These are phyloP conservation scores for Drosophila sturtevanti DNA, from an alignment of 1,140 invertebrate genomes.

Conservation along the genomic window DNA sequence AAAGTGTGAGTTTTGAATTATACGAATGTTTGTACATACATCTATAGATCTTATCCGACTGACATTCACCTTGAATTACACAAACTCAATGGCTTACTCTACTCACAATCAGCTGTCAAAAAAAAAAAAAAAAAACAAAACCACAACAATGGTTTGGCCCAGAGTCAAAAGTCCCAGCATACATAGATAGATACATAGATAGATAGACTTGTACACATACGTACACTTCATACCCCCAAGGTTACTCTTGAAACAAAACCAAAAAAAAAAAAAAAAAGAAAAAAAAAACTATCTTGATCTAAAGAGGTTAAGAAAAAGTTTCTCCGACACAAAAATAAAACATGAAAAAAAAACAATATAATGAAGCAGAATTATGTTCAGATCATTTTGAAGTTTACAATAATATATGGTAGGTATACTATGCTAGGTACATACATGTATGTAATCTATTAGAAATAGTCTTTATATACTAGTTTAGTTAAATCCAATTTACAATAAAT, in stretches of 20 bases:
- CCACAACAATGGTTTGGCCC: constrained; percentile 45
- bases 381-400: too few relatives aligned
- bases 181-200: neutral
- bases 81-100: constrained; percentile 6
- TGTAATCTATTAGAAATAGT: too few relatives aligned
- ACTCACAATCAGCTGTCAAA: constrained; percentile 32
- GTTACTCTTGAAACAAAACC: constrained; percentile 10
- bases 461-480: too few relatives aligned
- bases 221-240: constrained; percentile 30
- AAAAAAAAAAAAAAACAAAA: neutral
- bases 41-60: neutral
- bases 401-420: too few relatives aligned
- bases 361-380: too few relatives aligned
- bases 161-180: constrained; percentile 12
- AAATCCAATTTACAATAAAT: too few relatives aligned
- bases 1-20: neutral
- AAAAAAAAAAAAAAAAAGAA: too few relatives aligned
- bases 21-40: too few relatives aligned
- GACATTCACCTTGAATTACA: constrained; percentile 8
- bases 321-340: neutral
- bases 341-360: constrained; percentile 2
- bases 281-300: constrained; percentile 2
- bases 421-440: too few relatives aligned
- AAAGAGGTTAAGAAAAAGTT: constrained; percentile 1
- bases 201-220: neutral